Evolutionary conservation across 2,888 invertebrate species (phyloP), one percentile per base, ranked within the genome.

Genomic region (Polydrusus pterygomalis): DNA sequence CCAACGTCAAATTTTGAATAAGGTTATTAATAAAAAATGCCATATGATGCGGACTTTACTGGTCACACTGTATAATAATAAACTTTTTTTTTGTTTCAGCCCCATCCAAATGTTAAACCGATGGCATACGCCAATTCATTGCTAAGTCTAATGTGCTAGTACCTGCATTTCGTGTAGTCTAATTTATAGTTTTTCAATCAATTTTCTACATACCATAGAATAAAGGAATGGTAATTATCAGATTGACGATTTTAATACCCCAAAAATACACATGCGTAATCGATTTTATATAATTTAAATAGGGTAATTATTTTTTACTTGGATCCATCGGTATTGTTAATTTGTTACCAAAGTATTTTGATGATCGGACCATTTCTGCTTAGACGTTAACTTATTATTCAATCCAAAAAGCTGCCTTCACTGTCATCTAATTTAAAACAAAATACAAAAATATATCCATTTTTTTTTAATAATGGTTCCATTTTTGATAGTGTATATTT

Each of bases 51-150:
- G n/a, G n/a, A n/a, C n/a, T n/a, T n/a, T n/a, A n/a, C n/a, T n/a
- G n/a, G n/a, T n/a, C n/a, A n/a, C n/a, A 9, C 34, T 2, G 34
- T 9, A 10, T 7, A 3, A 43, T n/a, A n/a, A 9, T 43, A 13
- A 43, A 43, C 5, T 13, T 72, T 67, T 79, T 83, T 84, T 85
- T 85, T 83, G 78, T 94, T 94, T 79, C 90, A 97, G 96, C 95
- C 97, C 84, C 98, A 99, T 90, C 98, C 98, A 17, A 94, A 97
- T 88, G 96, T 98, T 78, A 96, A 96, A 89, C 97, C 98, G 77
- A 98, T 98, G 98, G 96, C 95, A 79, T 98, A 98, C 89, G 98
- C 98, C 82, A 96, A 94, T 87, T 92, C 94, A 72, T 89, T 96
- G 87, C 90, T 96, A 89, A 95, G 91, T 87, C 90, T 94, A 89